Evolutionary conservation across 2,888 invertebrate genomes (phyloP).

Genomic region (Drosophila meridiana): DNA sequence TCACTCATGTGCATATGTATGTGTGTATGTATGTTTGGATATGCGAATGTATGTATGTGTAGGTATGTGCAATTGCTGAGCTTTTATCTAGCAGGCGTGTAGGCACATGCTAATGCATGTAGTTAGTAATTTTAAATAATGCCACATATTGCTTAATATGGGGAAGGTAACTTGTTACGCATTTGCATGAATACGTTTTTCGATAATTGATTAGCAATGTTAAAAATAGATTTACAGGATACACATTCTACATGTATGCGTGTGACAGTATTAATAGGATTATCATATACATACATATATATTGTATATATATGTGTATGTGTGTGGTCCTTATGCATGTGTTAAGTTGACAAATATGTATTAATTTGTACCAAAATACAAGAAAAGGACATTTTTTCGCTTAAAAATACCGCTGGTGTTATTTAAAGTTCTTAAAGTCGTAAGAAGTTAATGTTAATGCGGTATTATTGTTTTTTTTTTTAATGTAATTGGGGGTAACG

Average conservation of each 20-base stretch:
- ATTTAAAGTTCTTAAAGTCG: background rate
- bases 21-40: background rate
- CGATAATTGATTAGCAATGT: background rate
- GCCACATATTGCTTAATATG: background rate
- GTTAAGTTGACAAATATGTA: background rate
- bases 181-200: background rate
- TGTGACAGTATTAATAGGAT: conserved; percentile 1
- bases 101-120: background rate
- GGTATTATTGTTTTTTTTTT: background rate
- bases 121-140: background rate
- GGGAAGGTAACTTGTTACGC: background rate
- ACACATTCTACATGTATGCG: background rate
- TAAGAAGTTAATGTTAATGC: background rate
- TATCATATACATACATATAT: background rate
- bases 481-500: background rate
- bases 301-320: background rate
- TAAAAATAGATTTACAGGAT: conserved; percentile 4
- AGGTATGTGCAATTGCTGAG: background rate
- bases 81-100: background rate
- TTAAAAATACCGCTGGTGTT: background rate
- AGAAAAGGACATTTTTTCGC: conserved; percentile 6
- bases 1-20: background rate
- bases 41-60: background rate
- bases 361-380: background rate
- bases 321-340: background rate